Conservation (phyloP, 2,797 vertebrate species). For the Sebastes itinus region DNA sequence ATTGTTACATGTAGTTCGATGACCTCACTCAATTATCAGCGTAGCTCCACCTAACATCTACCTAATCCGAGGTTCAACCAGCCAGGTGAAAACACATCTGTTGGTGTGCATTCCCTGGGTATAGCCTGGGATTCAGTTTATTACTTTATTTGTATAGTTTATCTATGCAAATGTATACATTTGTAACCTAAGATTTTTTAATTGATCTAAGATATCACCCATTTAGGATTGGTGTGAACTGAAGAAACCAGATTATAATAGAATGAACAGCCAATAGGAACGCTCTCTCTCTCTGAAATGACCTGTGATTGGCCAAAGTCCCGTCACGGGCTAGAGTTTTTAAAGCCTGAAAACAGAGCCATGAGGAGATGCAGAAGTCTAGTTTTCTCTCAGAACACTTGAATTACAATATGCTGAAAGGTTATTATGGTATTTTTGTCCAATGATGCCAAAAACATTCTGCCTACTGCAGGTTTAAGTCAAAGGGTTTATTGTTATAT, state of each 20-base stretch:
- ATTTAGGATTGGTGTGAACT: neutral
- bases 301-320: no score
- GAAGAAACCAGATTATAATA: neutral
- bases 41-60: neutral
- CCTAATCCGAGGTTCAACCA: neutral
- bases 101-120: neutral
- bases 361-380: no score
- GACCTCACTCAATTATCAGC: neutral
- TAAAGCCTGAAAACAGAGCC: no score
- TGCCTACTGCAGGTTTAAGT: no score
- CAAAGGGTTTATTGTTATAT: no score
- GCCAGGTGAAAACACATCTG: neutral
- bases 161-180: neutral
- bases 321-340: no score
- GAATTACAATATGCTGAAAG: no score
- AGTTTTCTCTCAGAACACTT: no score
- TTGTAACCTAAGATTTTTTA: neutral
- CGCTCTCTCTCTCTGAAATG: no score
- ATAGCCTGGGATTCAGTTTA: neutral
- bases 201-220: neutral
- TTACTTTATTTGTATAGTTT: neutral
- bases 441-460: no score
- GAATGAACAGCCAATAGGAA: neutral
- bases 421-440: no score
- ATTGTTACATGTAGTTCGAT: neutral